phyloP scores from a whole-genome alignment of 2,888 invertebrate genomes.

The Cephus sareptanus region DNA sequence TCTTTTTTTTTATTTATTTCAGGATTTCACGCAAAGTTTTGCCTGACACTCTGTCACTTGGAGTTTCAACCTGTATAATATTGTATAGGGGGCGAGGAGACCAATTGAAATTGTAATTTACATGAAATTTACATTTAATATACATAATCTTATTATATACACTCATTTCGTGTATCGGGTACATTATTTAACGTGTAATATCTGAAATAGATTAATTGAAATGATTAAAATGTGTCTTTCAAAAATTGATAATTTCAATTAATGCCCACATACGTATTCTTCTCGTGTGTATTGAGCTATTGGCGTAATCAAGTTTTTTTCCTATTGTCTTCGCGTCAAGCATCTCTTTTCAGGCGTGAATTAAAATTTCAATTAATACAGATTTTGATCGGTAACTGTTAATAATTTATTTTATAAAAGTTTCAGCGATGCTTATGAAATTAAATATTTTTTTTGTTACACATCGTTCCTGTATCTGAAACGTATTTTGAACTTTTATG shows the following conservation, averaged over 20 bases:
- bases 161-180: background rate
- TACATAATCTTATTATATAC: background rate
- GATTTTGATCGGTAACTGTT: background rate
- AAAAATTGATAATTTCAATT: slow-evolving; percentile 22
- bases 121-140: background rate
- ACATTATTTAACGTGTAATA: background rate
- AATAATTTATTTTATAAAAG: background rate
- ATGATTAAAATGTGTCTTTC: slow-evolving; percentile 21
- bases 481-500: background rate
- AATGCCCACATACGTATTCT: slow-evolving; percentile 10
- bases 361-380: background rate
- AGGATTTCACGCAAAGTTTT: background rate
- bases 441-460: background rate
- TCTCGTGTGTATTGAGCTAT: background rate
- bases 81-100: background rate
- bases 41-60: background rate
- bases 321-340: slow-evolving; percentile 8
- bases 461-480: no score
- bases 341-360: slow-evolving; percentile 8
- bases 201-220: background rate
- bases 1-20: background rate
- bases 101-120: background rate
- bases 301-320: slow-evolving; percentile 2
- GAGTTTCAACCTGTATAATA: background rate
- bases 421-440: background rate